A percentile compares a stretch with the other conserved stretches of the same genome.
Conservation (phyloP, 2,888 invertebrate genomes). For the Euclidia mi region DNA sequence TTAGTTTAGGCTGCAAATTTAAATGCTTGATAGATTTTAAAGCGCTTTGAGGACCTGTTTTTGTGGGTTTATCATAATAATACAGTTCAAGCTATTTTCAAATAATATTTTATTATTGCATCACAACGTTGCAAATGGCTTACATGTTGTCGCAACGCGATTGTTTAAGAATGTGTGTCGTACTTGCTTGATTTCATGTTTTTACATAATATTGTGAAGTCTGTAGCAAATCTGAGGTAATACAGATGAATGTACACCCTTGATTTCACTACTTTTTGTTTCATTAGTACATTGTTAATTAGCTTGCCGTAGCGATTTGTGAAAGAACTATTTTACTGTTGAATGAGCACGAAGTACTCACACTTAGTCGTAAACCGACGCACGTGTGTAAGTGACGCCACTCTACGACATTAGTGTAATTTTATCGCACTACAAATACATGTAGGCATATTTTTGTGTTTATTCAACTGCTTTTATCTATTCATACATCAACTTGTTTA, state of each 20-base stretch:
- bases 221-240: conserved; percentile 45
- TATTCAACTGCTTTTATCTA: conserved; percentile 35
- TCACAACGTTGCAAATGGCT: conserved; percentile 40
- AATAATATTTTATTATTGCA: conserved; percentile 48
- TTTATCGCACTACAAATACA: conserved; percentile 23
- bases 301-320: conserved; percentile 23
- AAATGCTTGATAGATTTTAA: conserved; percentile 19
- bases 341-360: conserved; percentile 36
- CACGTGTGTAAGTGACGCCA: conserved; percentile 29
- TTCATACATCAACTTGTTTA: conserved; percentile 26
- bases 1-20: conserved; percentile 11
- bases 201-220: conserved; percentile 53
- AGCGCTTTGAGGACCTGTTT: conserved; percentile 26
- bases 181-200: conserved; percentile 50
- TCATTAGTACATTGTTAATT: conserved; percentile 9
- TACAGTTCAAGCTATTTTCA: conserved; percentile 39
- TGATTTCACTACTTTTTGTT: conserved; percentile 5
- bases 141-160: conserved; percentile 41
- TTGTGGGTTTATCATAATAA: conserved; percentile 24
- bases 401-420: conserved; percentile 26
- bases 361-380: conserved; percentile 41
- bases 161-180: conserved; percentile 53
- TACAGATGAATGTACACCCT: conserved; percentile 16
- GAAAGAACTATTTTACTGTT: conserved; percentile 34
- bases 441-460: conserved; percentile 25